Conservation (phyloP, 2,113 vertebrate species). For the Chamaea fasciata region DNA sequence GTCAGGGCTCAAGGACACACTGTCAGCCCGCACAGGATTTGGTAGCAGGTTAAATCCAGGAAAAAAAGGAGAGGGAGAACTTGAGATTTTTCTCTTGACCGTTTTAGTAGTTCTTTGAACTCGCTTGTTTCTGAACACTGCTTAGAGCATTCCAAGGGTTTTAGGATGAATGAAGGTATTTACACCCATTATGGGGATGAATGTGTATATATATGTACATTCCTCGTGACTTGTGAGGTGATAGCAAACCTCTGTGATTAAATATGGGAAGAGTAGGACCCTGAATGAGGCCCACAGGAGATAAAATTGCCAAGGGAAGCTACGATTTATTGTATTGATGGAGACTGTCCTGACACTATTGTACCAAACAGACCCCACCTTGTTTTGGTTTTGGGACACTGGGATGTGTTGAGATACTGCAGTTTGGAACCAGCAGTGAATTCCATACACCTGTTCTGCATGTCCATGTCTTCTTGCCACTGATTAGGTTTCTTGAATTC, state of each 20-base stretch:
- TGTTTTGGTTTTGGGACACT: not conserved
- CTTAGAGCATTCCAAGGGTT: not conserved
- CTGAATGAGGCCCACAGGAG: not conserved
- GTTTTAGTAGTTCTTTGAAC: not conserved
- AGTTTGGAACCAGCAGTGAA: not conserved
- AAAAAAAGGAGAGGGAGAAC: not conserved
- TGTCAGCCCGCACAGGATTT: not conserved
- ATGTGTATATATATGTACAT: fast-evolving
- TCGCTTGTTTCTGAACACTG: not conserved
- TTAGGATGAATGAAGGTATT: not conserved
- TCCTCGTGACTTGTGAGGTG: not conserved
- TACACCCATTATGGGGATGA: not conserved
- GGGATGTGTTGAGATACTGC: not conserved
- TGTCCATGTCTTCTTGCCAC: not conserved
- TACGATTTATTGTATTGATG: too few relatives aligned
- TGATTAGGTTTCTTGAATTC: not conserved
- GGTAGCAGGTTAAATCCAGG: not conserved
- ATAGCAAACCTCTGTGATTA: not conserved
- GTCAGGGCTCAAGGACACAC: not conserved
- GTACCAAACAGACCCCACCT: not conserved
- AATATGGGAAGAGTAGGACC: not conserved
- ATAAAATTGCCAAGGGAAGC: not conserved
- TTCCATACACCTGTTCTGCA: not conserved
- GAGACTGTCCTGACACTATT: not conserved
- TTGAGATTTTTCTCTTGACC: not conserved